Percentiles rank a stretch among this genome's conserved stretches.
These are phyloP conservation scores for Tiliqua scincoides DNA, from an alignment of 2,113 vertebrate genomes.

Conservation along the genomic window DNA sequence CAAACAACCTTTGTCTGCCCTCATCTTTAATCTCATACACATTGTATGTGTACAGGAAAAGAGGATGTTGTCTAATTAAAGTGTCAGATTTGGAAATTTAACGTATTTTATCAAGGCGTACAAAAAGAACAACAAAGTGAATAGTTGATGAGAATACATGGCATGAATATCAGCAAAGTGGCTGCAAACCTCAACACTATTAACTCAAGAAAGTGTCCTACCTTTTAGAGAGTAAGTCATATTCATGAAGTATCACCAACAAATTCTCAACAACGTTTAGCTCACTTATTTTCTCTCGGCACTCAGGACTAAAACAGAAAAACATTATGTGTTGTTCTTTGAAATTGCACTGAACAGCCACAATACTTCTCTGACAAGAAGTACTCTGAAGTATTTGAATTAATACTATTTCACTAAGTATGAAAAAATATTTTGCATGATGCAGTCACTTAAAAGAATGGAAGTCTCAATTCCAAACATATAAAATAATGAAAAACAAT, in stretches of 20 bases:
- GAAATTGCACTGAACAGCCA: neutral
- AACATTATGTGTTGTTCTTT: conserved; percentile 43
- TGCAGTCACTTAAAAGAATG: neutral
- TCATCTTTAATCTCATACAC: neutral
- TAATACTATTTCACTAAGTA: neutral
- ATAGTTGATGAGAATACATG: neutral
- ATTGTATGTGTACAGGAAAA: neutral
- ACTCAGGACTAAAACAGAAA: conserved; percentile 79
- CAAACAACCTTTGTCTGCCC: neutral
- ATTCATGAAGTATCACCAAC: conserved; percentile 86
- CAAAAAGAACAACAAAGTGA: neutral
- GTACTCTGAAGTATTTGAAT: neutral
- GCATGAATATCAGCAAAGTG: neutral
- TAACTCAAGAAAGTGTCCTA: conserved; percentile 49
- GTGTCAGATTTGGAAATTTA: neutral
- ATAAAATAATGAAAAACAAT: neutral
- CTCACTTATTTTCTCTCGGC: conserved; percentile 85
- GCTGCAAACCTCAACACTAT: neutral
- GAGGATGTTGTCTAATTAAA: neutral
- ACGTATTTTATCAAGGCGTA: neutral
- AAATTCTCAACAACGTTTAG: conserved; percentile 85
- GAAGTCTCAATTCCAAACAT: neutral
- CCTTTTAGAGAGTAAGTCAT: conserved; percentile 88
- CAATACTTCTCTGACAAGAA: neutral
- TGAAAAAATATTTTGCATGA: neutral